Conservation (phyloP, 2,888 invertebrate genomes). For the Drosophila eohydei region DNA sequence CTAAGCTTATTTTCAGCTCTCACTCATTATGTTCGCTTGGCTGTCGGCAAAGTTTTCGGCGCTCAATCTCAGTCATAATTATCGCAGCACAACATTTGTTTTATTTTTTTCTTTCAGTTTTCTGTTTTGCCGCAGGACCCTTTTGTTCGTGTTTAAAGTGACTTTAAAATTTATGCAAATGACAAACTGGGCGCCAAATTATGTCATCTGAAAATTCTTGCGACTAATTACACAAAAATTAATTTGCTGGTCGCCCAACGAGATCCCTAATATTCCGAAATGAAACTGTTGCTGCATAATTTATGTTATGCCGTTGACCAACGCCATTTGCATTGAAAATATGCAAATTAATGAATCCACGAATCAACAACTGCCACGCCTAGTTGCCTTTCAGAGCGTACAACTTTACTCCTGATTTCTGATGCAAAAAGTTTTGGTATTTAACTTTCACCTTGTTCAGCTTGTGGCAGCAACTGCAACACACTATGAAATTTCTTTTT, state of each 20-base stretch:
- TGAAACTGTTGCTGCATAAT: conserved; percentile 37
- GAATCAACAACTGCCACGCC: conserved; percentile 25
- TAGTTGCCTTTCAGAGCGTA: conserved; percentile 2
- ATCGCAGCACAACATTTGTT: conserved; percentile 23
- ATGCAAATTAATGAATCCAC: conserved; percentile 43
- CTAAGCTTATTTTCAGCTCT: conserved; percentile 33
- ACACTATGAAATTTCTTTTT: background rate
- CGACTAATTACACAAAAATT: conserved; percentile 51
- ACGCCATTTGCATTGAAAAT: conserved; percentile 32
- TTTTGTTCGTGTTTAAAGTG: conserved; percentile 9
- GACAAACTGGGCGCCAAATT: conserved; percentile 17
- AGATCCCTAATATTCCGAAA: background rate
- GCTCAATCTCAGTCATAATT: conserved; percentile 53
- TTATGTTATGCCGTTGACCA: conserved; percentile 26
- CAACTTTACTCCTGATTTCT: conserved; percentile 14
- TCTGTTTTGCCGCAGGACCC: conserved; percentile 13
- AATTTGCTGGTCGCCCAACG: conserved; percentile 30
- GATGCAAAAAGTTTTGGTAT: conserved; percentile 25
- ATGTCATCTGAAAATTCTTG: conserved; percentile 31
- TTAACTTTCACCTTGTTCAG: conserved; percentile 11
- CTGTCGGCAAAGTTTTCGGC: conserved; percentile 42
- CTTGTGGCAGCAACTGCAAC: conserved; percentile 7
- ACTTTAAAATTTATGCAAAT: conserved; percentile 43
- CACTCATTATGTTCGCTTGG: conserved; percentile 34
- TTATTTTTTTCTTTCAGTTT: conserved; percentile 11